A percentile compares a stretch with the other conserved stretches of the same genome.
phyloP scores from a whole-genome alignment of 2,113 vertebrate species.

The Axis porcinus region DNA sequence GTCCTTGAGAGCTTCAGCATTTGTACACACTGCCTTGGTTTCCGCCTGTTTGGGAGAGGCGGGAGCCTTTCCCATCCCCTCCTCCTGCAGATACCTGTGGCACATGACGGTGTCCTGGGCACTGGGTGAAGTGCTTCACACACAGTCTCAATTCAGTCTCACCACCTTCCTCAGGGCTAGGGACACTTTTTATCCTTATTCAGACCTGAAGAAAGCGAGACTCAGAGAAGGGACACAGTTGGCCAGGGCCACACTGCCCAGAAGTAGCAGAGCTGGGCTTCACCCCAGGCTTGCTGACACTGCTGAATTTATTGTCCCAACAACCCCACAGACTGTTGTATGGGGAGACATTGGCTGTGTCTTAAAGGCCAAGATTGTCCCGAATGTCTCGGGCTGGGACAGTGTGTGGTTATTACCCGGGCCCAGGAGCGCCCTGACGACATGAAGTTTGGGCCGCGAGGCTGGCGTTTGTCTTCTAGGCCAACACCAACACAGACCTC shows the following conservation, averaged over 20 bases:
- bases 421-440: neutral
- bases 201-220: neutral
- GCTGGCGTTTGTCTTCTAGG: constrained; percentile 62
- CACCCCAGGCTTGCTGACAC: neutral
- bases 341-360: neutral
- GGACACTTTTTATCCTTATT: neutral
- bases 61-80: too few species aligned
- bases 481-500: constrained; percentile 83
- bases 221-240: neutral
- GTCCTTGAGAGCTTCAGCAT: neutral
- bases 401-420: neutral
- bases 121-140: neutral
- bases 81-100: neutral
- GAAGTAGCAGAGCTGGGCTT: neutral
- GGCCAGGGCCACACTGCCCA: neutral
- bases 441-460: fast-evolving
- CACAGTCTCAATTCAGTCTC: neutral
- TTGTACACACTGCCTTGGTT: neutral
- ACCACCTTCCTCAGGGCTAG: neutral
- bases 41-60: neutral
- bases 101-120: neutral
- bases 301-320: neutral
- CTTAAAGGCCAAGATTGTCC: neutral
- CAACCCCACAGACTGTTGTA: neutral
- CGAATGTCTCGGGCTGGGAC: neutral